Conservation (phyloP, 2,113 vertebrate genomes). For the Anser brachyrhynchus region DNA sequence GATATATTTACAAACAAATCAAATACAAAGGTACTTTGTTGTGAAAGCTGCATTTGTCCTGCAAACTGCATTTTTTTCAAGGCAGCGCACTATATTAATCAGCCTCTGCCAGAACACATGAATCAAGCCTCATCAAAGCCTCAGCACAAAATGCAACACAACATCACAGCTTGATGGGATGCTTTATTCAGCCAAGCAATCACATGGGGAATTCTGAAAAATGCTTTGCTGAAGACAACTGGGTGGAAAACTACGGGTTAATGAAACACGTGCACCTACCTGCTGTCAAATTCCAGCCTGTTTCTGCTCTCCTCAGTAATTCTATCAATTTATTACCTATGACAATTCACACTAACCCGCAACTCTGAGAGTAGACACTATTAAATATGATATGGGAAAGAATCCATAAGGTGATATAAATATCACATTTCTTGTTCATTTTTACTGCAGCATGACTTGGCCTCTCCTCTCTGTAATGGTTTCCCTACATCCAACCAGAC, state of each 20-base stretch:
- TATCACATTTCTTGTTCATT: neutral
- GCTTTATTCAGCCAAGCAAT: neutral
- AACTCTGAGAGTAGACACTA: neutral
- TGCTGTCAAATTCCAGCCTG: constrained; percentile 7
- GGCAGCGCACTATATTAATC: neutral
- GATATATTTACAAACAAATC: constrained; percentile 36
- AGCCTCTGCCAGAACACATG: constrained; percentile 21
- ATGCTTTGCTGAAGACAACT: neutral
- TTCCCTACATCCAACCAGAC: neutral
- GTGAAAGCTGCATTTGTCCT: constrained; percentile 36
- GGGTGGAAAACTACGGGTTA: neutral
- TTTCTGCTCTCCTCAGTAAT: neutral
- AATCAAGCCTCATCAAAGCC: constrained; percentile 41
- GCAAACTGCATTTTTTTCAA: neutral
- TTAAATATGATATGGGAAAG: neutral
- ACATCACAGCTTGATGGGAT: neutral
- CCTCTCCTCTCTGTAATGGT: neutral
- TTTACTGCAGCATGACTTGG: neutral
- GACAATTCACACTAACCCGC: neutral
- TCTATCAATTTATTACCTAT: constrained; percentile 10
- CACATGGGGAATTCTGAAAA: neutral
- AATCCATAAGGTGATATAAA: neutral
- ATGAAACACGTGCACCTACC: constrained; percentile 20
- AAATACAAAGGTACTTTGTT: constrained; percentile 42
- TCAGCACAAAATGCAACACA: neutral